Conservation (phyloP, 1,140 invertebrate genomes). For the Heliothis subflexa region DNA sequence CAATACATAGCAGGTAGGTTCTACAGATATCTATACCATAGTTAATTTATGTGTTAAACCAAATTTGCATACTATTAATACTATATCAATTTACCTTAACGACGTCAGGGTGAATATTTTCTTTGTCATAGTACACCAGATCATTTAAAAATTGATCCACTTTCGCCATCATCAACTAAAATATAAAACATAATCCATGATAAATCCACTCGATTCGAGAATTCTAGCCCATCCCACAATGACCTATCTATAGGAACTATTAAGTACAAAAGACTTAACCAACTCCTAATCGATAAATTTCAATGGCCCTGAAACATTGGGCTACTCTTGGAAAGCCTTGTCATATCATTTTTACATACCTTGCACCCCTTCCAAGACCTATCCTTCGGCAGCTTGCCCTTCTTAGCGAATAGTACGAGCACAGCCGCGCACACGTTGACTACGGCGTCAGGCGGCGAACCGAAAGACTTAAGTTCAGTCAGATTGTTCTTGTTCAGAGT, state of each 20-base stretch:
- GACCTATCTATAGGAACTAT: too few species aligned
- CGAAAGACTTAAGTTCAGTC: slow-evolving; percentile 98
- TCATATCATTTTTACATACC: slow-evolving; percentile 70
- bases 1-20: too few species aligned
- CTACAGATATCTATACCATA: too few species aligned
- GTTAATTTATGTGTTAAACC: not conserved
- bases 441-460: slow-evolving; percentile 93
- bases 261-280: too few species aligned
- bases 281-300: too few species aligned
- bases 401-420: slow-evolving; percentile 93
- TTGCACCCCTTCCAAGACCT: slow-evolving; percentile 97
- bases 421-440: slow-evolving; percentile 95
- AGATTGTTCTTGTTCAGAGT: slow-evolving; percentile 97
- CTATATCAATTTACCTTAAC: slow-evolving; percentile 88
- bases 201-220: too few species aligned
- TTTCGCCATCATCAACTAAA: slow-evolving; percentile 86
- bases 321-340: too few species aligned
- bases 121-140: slow-evolving; percentile 96
- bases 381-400: slow-evolving; percentile 96
- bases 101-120: slow-evolving; percentile 96
- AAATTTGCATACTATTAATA: not conserved
- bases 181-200: slow-evolving; percentile 51
- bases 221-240: too few species aligned
- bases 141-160: slow-evolving; percentile 94
- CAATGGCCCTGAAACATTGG: too few species aligned